Evolutionary conservation across 2,888 invertebrate genomes (phyloP).

Genomic region (Endomychus coccineus): DNA sequence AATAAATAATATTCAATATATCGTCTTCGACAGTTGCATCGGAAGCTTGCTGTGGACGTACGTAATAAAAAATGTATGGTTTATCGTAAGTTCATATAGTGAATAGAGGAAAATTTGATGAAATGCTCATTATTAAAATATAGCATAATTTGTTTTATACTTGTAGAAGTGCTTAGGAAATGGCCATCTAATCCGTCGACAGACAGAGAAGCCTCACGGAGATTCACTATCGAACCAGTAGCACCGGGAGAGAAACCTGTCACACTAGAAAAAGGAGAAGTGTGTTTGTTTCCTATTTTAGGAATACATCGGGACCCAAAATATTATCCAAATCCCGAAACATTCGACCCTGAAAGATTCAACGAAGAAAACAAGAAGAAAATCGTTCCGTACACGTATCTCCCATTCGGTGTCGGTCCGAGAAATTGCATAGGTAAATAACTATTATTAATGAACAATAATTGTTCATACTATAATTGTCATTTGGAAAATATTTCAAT

Average conservation of each 20-base stretch:
- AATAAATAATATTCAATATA: too few relatives aligned
- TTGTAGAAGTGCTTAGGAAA: conserved; percentile 22
- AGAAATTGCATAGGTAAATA: conserved; percentile 52
- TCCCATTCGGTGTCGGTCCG: conserved; percentile 46
- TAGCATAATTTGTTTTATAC: too few relatives aligned
- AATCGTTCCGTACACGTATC: conserved; percentile 40
- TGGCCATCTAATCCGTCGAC: conserved; percentile 24
- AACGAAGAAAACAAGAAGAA: conserved; percentile 49
- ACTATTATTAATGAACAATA: too few relatives aligned
- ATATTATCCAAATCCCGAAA: conserved; percentile 29
- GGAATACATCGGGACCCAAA: conserved; percentile 27
- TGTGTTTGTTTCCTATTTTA: conserved; percentile 22
- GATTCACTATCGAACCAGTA: conserved; percentile 23
- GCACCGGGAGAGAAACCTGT: conserved; percentile 21
- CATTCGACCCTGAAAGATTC: conserved; percentile 34
- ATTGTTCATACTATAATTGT: too few relatives aligned
- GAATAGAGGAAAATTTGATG: too few relatives aligned
- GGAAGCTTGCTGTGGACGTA: too few relatives aligned
- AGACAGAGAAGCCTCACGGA: conserved; percentile 24
- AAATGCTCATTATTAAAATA: too few relatives aligned
- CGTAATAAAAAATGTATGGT: too few relatives aligned
- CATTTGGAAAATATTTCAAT: too few relatives aligned
- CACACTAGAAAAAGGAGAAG: conserved; percentile 21
- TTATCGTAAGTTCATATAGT: too few relatives aligned
- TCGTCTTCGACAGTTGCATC: too few relatives aligned